Conservation (phyloP, 2,888 invertebrate genomes). For the Stenodera caucasica region DNA sequence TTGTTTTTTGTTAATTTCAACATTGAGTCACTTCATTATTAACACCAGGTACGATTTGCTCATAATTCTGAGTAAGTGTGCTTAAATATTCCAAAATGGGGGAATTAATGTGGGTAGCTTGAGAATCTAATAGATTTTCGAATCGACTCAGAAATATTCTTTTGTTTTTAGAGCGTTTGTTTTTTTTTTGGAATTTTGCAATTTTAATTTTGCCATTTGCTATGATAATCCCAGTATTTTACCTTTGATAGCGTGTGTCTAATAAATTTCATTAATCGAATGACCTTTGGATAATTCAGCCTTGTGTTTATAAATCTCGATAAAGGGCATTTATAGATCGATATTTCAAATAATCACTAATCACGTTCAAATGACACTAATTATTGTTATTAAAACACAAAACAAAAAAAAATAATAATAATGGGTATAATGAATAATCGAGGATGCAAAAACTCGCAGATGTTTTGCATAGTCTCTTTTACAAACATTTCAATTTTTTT, state of each 20-base stretch:
- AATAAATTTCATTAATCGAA: slow-evolving; percentile 34
- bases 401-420: too few relatives aligned
- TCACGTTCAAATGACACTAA: too few relatives aligned
- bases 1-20: too few relatives aligned
- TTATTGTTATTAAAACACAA: too few relatives aligned
- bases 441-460: background rate
- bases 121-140: too few relatives aligned
- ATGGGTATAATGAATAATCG: too few relatives aligned
- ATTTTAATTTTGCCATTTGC: background rate
- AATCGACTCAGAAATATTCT: too few relatives aligned
- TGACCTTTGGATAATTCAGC: slow-evolving; percentile 32
- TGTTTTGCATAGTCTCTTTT: background rate
- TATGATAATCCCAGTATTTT: slow-evolving; percentile 22
- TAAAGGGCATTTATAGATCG: background rate
- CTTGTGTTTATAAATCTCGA: background rate
- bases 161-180: background rate
- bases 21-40: too few relatives aligned
- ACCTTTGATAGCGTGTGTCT: slow-evolving; percentile 34
- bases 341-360: background rate
- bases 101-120: too few relatives aligned
- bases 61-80: background rate
- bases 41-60: slow-evolving; percentile 1
- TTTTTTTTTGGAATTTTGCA: background rate
- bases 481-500: background rate
- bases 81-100: too few relatives aligned